Evolutionary conservation across 2,113 vertebrate genomes (phyloP).

Genomic region (Galemys pyrenaicus): DNA sequence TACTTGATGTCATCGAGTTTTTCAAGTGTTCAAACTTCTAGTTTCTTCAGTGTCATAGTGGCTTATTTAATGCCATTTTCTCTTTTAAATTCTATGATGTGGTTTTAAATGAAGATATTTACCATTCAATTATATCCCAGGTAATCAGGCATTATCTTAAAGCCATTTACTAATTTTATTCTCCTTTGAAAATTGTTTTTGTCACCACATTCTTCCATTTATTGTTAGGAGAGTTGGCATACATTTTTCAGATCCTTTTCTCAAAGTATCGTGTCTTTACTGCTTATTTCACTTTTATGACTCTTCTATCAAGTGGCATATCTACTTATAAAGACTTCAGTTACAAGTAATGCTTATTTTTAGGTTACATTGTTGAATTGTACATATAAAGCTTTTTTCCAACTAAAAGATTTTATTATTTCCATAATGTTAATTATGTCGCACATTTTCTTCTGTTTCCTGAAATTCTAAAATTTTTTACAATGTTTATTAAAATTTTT

Average conservation of each 20-base stretch:
- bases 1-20: not conserved
- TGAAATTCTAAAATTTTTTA: not conserved
- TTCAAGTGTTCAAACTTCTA: not conserved
- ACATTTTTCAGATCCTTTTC: not conserved
- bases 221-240: not conserved
- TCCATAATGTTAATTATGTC: not conserved
- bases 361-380: not conserved
- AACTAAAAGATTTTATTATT: not conserved
- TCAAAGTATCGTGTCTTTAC: not conserved
- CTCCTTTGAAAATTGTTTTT: slow-evolving; percentile 31
- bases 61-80: slow-evolving; percentile 8
- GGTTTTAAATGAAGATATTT: slow-evolving; percentile 30
- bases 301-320: not conserved
- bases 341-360: not conserved
- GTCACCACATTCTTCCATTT: not conserved
- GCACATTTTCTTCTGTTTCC: not conserved
- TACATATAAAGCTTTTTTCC: not conserved
- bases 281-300: not conserved
- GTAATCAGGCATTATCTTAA: not conserved
- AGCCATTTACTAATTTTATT: not conserved
- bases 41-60: not conserved
- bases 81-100: not conserved
- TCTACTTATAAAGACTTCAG: not conserved
- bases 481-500: not conserved
- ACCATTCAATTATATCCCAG: not conserved